Percentiles rank a stretch among this genome's conserved stretches.
phyloP scores from a whole-genome alignment of 2,888 invertebrate species.

The Eristalis pertinax region DNA sequence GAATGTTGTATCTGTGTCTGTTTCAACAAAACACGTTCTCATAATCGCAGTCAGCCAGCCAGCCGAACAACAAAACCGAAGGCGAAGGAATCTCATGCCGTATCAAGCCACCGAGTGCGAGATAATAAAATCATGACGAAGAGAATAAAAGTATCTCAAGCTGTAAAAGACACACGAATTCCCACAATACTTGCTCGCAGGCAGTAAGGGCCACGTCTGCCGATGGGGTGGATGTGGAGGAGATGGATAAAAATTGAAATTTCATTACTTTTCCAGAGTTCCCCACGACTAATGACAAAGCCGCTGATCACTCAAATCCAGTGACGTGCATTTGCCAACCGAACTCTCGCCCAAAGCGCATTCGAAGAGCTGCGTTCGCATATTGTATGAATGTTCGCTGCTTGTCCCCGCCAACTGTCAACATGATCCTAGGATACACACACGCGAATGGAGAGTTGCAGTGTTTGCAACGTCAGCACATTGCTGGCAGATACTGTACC shows the following conservation, averaged over 20 bases:
- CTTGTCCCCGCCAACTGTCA: constrained; percentile 29
- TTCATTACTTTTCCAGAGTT: constrained; percentile 30
- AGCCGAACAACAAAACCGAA: background rate
- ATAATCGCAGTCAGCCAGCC: constrained; percentile 44
- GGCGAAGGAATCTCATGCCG: constrained; percentile 19
- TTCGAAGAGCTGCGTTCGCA: background rate
- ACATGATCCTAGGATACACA: background rate
- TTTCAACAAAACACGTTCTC: constrained; percentile 14
- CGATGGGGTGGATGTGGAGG: constrained; percentile 21
- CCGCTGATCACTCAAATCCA: constrained; percentile 58
- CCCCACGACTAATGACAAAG: constrained; percentile 43
- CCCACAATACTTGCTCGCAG: constrained; percentile 48
- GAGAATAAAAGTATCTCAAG: constrained; percentile 46
- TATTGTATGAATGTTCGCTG: background rate
- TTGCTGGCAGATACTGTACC: constrained; percentile 9
- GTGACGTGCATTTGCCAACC: constrained; percentile 55
- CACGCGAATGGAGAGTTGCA: background rate
- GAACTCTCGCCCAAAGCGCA: constrained; percentile 21
- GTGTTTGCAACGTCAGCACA: background rate
- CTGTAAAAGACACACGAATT: constrained; percentile 51
- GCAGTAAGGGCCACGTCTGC: background rate
- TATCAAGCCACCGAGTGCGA: constrained; percentile 12
- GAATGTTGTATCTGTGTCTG: background rate
- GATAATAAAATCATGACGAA: constrained; percentile 21
- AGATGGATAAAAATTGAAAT: constrained; percentile 40